Conservation (phyloP, 2,797 vertebrate genomes). For the Gymnodraco acuticeps region DNA sequence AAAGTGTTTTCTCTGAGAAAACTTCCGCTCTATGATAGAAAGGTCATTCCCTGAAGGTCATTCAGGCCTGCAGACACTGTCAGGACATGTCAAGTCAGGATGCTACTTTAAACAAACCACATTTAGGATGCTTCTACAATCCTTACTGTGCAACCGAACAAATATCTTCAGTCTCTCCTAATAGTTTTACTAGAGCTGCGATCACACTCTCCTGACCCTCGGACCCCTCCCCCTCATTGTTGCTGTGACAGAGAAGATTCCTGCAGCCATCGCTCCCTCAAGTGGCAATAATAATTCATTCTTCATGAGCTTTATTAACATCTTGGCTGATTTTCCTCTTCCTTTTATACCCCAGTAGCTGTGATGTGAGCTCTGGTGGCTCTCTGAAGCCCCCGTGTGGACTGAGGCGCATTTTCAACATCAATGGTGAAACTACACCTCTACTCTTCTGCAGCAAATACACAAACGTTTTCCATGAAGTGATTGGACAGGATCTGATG, state of each 20-base stretch:
- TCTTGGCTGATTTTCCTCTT: not conserved
- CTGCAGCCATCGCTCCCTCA: slow-evolving; percentile 54
- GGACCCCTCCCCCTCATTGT: not conserved
- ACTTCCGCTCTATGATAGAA: slow-evolving; percentile 9
- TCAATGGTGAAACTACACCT: too few relatives aligned
- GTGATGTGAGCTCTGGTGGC: slow-evolving; percentile 6
- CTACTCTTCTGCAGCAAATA: slow-evolving; percentile 17
- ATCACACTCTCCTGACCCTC: slow-evolving; percentile 7
- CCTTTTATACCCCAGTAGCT: not conserved
- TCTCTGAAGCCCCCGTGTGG: slow-evolving; percentile 62
- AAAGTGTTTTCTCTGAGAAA: slow-evolving; percentile 10
- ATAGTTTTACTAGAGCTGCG: slow-evolving; percentile 11
- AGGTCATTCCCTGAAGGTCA: slow-evolving; percentile 53
- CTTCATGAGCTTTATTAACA: not conserved
- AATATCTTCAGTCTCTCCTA: not conserved
- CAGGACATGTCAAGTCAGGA: slow-evolving; percentile 23
- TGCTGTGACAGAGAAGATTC: not conserved
- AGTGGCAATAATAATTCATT: slow-evolving; percentile 39
- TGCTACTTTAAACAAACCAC: not conserved
- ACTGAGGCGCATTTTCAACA: not conserved
- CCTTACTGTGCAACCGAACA: not conserved
- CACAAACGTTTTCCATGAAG: not conserved
- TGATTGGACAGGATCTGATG: too few relatives aligned
- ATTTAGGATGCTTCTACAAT: not conserved
- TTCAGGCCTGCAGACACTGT: slow-evolving; percentile 3